Base-by-base conservation (phyloP, 2,797 vertebrate genomes). In the Darevskia mixta region DNA sequence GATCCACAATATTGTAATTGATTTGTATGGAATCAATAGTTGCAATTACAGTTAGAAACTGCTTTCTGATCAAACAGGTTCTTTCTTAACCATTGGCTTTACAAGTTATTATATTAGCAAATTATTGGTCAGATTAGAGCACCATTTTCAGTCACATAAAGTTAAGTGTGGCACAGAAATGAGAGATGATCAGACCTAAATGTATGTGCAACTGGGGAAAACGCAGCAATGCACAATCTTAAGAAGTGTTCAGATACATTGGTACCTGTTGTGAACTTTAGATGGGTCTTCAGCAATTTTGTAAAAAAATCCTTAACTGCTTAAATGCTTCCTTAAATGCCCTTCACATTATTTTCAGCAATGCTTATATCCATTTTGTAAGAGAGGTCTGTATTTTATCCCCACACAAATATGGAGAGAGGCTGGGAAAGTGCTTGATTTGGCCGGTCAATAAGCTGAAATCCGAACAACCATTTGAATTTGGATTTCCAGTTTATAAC, bases 21-120 rank as follows among this genome's bases (percentile, higher is more conserved):
- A 94, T 93, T 94, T 41, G 83, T 86, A 90, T 35, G 85, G 90
- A 91, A 89, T 86, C 91, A 93, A 92, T 92, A 96, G 93, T 94
- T 94, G 89, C 91, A 94, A 94, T 89, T 89, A 43, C 82, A 87
- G 0, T 90, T 88, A 86, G 89, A 92, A 93, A 93, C 83, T 94
- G 71, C 87, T 69, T 17, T 23, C 29, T 83, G n/a, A 72, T 72
- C 58, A 71, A 55, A 2, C 13, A 45, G 20, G 2, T 27, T 81
- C 2, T 45, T 29, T 45, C 29, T 45, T 43, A 29, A 20, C 1
- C 1, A 55, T 8, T 83, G 3, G 1, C 69, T 7, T 80, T 81
- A 13, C 23, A 41, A 41, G 35, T 49, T 32, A 27, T 66, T 35
- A 27, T 69, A 41, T 82, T 55, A 83, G 69, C 20, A 73, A 72